Evolutionary conservation across 2,888 invertebrate species (phyloP).

Genomic region (Aspidiotus rigidus): DNA sequence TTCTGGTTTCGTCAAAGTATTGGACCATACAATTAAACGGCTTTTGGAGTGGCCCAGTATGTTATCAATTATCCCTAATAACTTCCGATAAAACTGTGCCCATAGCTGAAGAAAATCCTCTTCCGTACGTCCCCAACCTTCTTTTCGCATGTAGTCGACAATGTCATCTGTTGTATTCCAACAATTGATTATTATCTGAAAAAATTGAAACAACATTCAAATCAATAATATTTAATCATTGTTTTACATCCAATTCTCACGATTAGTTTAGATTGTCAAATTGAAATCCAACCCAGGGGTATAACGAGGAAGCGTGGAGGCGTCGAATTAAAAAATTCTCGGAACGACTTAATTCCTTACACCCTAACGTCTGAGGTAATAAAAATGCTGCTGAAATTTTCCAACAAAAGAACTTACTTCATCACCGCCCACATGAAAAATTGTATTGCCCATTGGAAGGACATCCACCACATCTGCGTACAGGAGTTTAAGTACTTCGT

Average conservation of each 20-base stretch:
- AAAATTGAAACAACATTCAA: background rate
- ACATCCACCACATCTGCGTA: slow-evolving; percentile 57
- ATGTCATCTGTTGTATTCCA: slow-evolving; percentile 69
- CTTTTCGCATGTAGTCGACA: slow-evolving; percentile 52
- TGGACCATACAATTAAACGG: slow-evolving; percentile 66
- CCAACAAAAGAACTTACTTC: slow-evolving; percentile 37
- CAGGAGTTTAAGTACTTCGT: slow-evolving; percentile 57
- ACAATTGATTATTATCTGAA: slow-evolving; percentile 57
- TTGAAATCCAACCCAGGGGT: too few relatives aligned
- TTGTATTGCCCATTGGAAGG: slow-evolving; percentile 48
- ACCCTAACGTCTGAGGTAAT: too few relatives aligned
- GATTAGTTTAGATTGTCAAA: too few relatives aligned
- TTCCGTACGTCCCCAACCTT: slow-evolving; percentile 49
- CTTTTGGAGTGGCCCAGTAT: slow-evolving; percentile 46
- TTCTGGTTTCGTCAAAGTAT: slow-evolving; percentile 59
- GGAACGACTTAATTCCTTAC: too few relatives aligned
- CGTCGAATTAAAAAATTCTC: too few relatives aligned
- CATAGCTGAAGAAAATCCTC: slow-evolving; percentile 63
- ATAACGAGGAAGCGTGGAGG: too few relatives aligned
- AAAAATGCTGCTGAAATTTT: too few relatives aligned
- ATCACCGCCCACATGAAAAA: slow-evolving; percentile 76
- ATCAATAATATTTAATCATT: too few relatives aligned
- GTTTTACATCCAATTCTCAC: too few relatives aligned
- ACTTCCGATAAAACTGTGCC: slow-evolving; percentile 60
- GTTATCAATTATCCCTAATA: slow-evolving; percentile 53